A percentile compares a stretch with the other conserved stretches of the same genome.
These are phyloP conservation scores for Cyrtodaria siliqua DNA, from an alignment of 2,888 invertebrate genomes.

Conservation along the genomic window DNA sequence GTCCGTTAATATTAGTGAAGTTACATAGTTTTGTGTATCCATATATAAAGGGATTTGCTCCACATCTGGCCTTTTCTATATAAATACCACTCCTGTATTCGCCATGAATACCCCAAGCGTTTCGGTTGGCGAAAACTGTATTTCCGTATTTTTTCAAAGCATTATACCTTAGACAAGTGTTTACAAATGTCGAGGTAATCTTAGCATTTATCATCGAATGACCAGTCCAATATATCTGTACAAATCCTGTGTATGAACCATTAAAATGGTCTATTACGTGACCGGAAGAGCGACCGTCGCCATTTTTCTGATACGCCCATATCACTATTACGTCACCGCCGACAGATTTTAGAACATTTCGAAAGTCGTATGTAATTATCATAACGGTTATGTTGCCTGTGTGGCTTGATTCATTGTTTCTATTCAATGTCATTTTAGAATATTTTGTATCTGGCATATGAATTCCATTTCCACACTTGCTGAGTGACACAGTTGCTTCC, in stretches of 20 bases:
- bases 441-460: no score
- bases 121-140: constrained; percentile 35
- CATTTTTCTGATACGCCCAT: constrained; percentile 34
- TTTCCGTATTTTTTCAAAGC: constrained; percentile 49
- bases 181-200: constrained; percentile 38
- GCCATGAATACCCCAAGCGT: constrained; percentile 42
- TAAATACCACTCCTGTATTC: constrained; percentile 5
- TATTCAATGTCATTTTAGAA: no score
- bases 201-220: constrained; percentile 36
- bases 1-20: constrained; percentile 42
- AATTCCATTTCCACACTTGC: no score
- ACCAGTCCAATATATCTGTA: constrained; percentile 43
- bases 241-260: constrained; percentile 44
- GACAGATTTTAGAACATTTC: no score
- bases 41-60: constrained; percentile 25
- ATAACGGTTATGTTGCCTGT: no score
- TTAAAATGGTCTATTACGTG: constrained; percentile 41
- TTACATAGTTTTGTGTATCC: constrained; percentile 43
- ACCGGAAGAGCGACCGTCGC: constrained; percentile 38
- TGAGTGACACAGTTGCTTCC: no score
- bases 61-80: constrained; percentile 36
- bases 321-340: constrained; percentile 51
- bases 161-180: constrained; percentile 34
- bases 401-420: no score
- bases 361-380: no score